Base-by-base conservation (phyloP, 2,888 invertebrate genomes). In the Latrodectus hesperus region DNA sequence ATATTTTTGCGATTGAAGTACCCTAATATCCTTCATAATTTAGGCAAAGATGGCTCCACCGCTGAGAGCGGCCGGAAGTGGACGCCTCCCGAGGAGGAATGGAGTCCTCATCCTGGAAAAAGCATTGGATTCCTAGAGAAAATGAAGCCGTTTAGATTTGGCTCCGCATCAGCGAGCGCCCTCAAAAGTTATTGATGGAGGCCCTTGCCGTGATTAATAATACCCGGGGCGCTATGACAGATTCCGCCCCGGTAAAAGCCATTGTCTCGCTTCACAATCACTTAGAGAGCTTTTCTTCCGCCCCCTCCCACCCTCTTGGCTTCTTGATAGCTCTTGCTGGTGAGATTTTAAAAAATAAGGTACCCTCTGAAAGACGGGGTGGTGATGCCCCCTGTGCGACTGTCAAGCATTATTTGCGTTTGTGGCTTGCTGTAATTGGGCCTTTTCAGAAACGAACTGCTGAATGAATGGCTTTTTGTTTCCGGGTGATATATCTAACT, bases 211-310 rank as follows among this genome's bases (percentile, higher is more conserved):
- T 84, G 86, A 87, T 87, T 87, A 87, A 87, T 87, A 87, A 81
- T 68, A 60, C 76, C 76, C 67, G 67, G 76, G 81, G 81, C 81
- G 81, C 76, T 77, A 72, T 77, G 81, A 87, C 81, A 76, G 81
- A 77, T 75, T 17, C 80, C 80, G 73, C 81, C 71, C 51, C 74
- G 70, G 85, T 86, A 86, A 86, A 86, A 86, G 85, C 80, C 85
- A 80, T 76, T 86, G 86, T 87, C 86, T 87, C 81, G 77, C 70
- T 87, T 87, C 86, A 87, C 86, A 87, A 87, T 87, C 86, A 87
- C 86, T 87, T 87, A 81, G 67, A 77, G 77, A 76, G 81, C 81
- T 60, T 72, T 78, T 72, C 77, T 71, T 71, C n/a, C n/a, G n/a
- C 17, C 12, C 64, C 16, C n/a, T 6, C 38, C 2, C 22, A 22